Evolutionary conservation across 2,113 vertebrate species (phyloP), one percentile per base, ranked within the genome.

Genomic region (Perca fluviatilis): DNA sequence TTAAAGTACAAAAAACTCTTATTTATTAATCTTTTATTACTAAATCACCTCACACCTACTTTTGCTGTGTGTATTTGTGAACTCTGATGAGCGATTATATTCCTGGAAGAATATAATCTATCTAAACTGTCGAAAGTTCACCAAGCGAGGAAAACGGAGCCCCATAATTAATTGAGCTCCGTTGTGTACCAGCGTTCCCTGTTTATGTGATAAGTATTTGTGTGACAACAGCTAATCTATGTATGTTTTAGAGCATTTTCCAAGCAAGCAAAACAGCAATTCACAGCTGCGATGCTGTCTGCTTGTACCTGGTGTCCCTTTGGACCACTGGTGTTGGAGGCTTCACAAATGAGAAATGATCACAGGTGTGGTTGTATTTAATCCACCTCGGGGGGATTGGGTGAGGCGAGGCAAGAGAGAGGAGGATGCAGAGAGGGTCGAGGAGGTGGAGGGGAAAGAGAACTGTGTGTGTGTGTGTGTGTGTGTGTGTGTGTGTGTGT

Each of bases 271-370:
- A 81, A 88, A 79, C 86, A 82, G 63, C 79, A 87, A 76, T 79
- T 84, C 84, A 63, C 91, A 89, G 88, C 85, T 89, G 89, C 3
- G 8, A 63, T 6, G 72, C 56, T 54, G 82, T 62, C 25, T 5
- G 36, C 80, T 76, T 57, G 74, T 77, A 73, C 63, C 56, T 19
- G 36, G 80, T 5, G 40, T 92, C 91, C 91, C 92, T 69, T 89
- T 74, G 87, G 92, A 90, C 85, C 56, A 8, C 74, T 78, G 79
- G 84, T 82, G 82, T 79, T 89, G 79, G 80, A 91, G 79, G 79
- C 88, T 85, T 91, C 91, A 92, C 89, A 91, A 77, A 81, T 91
- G 89, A 93, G 88, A 63, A 85, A 92, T 91, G 89, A 90, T 93
- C 89, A 84, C 91, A 92, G 91, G 91, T 93, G 91, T 71, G 87